phyloP scores from a whole-genome alignment of 2,113 vertebrate species.

The Rana temporaria region DNA sequence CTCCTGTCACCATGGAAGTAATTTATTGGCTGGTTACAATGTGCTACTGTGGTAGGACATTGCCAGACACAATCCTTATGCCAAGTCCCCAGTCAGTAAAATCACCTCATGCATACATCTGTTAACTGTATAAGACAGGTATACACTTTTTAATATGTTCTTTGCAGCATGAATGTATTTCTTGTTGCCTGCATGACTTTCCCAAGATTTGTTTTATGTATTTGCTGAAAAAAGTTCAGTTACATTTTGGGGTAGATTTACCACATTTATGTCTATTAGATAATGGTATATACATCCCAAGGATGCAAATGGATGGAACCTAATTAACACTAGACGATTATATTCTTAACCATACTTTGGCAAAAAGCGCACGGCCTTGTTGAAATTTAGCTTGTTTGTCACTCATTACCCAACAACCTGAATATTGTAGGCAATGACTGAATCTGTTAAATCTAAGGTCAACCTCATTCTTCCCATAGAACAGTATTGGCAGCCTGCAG shows the following conservation, averaged over 20 bases:
- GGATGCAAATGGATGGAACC: no score
- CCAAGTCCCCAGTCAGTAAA: conserved; percentile 36
- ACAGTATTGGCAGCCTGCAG: no score
- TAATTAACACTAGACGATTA: no score
- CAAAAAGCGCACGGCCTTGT: no score
- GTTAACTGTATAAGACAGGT: conserved; percentile 22
- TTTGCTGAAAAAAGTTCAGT: not conserved
- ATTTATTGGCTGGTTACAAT: conserved; percentile 52
- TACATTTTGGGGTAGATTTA: not conserved
- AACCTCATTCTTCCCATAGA: no score
- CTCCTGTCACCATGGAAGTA: conserved; percentile 44
- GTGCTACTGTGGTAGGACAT: conserved; percentile 43
- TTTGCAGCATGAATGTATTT: conserved; percentile 35
- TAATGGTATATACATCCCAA: no score
- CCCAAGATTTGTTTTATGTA: conserved; percentile 21
- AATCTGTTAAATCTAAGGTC: no score
- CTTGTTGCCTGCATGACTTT: not conserved
- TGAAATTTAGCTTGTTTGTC: no score
- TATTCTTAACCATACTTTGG: no score
- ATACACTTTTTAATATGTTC: conserved; percentile 9
- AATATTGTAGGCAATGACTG: no score
- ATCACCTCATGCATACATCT: conserved; percentile 40
- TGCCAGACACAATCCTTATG: conserved; percentile 38
- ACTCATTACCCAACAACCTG: no score
- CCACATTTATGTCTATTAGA: not conserved